Conservation (phyloP, 2,797 vertebrate genomes). For the Periophthalmus magnuspinnatus region DNA sequence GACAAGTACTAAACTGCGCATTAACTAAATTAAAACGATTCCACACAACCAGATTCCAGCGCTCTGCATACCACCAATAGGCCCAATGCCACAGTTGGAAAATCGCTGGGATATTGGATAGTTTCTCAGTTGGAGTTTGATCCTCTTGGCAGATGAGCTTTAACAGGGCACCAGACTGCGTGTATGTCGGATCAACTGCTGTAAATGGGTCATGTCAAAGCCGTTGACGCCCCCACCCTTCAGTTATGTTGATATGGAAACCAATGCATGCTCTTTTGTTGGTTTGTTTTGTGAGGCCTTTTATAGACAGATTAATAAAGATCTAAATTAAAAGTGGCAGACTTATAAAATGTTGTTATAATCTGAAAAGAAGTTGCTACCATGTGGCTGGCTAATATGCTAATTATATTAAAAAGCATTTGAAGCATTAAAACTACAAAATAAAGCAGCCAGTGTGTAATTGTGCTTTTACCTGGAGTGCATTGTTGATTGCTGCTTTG, state of each 20-base stretch:
- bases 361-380: too few species aligned
- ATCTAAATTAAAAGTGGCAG: background rate
- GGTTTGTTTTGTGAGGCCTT: background rate
- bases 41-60: background rate
- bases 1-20: background rate
- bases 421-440: background rate
- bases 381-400: too few species aligned
- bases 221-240: slow-evolving; percentile 11
- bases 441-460: background rate
- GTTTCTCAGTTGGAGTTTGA: slow-evolving; percentile 63
- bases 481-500: slow-evolving; percentile 52
- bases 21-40: background rate
- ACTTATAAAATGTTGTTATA: too few species aligned
- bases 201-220: slow-evolving; percentile 58
- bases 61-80: slow-evolving; percentile 20
- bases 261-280: slow-evolving; percentile 13
- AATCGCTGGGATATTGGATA: slow-evolving; percentile 47
- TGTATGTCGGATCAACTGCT: slow-evolving; percentile 30
- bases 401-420: too few species aligned
- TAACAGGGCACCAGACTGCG: slow-evolving; percentile 11
- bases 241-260: slow-evolving; percentile 25
- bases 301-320: background rate
- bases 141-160: slow-evolving; percentile 46
- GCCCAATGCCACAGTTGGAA: background rate
- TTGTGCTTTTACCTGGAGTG: slow-evolving; percentile 76